phyloP scores from a whole-genome alignment of 1,140 invertebrate species.

The Polyergus mexicanus region DNA sequence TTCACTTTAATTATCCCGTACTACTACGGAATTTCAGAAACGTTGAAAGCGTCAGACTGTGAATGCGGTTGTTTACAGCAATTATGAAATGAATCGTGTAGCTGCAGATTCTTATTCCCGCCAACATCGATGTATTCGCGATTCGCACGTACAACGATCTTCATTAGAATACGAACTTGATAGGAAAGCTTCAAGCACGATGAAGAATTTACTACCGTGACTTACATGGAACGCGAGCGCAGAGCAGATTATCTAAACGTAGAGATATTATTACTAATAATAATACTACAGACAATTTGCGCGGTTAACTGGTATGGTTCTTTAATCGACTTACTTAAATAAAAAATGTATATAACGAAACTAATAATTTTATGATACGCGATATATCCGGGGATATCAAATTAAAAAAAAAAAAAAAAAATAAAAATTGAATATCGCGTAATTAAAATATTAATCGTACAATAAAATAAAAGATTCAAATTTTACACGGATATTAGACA shows the following conservation, averaged over 20 bases:
- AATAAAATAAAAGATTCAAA: not conserved
- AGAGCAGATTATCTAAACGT: not conserved
- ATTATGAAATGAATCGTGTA: conserved; percentile 62
- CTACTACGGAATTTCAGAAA: conserved; percentile 64
- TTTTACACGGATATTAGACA: not conserved
- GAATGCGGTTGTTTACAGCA: conserved; percentile 63
- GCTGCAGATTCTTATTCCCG: conserved; percentile 42
- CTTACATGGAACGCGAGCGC: not conserved
- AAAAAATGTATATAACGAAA: not conserved
- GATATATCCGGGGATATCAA: not conserved
- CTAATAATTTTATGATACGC: not conserved
- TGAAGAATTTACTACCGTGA: conserved; percentile 16
- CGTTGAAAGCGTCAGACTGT: conserved; percentile 58
- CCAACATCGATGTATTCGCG: conserved; percentile 49
- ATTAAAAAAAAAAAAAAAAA: no score
- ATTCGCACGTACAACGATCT: conserved; percentile 53
- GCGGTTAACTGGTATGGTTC: not conserved
- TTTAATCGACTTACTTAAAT: conserved; percentile 6
- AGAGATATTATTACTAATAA: not conserved
- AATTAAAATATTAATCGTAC: not conserved
- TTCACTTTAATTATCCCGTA: conserved; percentile 67
- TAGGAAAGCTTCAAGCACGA: not conserved
- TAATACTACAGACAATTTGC: conserved; percentile 2
- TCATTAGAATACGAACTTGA: conserved; percentile 62
- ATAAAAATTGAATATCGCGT: not conserved